phyloP scores from a whole-genome alignment of 2,113 vertebrate species.

The Haemorhous mexicanus region DNA sequence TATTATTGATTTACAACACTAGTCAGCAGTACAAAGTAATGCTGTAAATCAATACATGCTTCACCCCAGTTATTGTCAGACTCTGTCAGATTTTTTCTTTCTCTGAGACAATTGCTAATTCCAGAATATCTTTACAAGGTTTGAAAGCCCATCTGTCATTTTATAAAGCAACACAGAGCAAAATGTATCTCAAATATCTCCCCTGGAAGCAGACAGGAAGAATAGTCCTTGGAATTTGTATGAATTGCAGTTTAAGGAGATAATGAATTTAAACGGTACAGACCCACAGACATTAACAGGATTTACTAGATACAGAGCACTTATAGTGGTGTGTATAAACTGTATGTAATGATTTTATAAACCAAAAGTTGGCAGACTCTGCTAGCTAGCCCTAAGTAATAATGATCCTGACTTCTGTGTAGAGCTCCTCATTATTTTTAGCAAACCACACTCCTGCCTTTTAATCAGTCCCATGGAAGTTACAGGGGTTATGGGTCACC shows the following conservation, averaged over 20 bases:
- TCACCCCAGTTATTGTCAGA: background rate
- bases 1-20: background rate
- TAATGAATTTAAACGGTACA: background rate
- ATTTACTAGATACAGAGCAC: background rate
- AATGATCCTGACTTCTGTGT: background rate
- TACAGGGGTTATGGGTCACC: background rate
- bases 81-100: background rate
- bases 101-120: background rate
- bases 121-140: background rate
- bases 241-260: background rate
- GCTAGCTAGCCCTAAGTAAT: background rate
- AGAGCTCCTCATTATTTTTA: background rate
- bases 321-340: background rate
- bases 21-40: background rate
- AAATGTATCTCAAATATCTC: background rate
- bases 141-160: background rate
- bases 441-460: background rate
- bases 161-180: background rate
- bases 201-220: background rate
- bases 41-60: background rate
- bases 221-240: background rate
- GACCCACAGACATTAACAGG: background rate
- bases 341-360: background rate
- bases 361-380: background rate
- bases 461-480: background rate